Base-by-base conservation (phyloP, 2,888 invertebrate genomes). In the Ametastegia equiseti region DNA sequence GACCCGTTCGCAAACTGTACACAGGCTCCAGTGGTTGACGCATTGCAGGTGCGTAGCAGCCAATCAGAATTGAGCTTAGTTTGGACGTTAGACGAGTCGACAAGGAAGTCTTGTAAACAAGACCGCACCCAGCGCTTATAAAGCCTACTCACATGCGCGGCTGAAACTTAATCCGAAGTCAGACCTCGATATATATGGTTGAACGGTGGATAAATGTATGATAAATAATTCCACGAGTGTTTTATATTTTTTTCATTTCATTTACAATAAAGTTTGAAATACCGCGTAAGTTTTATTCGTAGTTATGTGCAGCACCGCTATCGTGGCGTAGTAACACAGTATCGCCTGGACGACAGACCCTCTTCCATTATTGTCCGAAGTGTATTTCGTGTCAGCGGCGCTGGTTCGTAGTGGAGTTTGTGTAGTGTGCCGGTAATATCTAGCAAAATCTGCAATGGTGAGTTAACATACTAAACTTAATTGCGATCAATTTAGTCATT, bases 1-100 rank as follows among this genome's bases (percentile, higher is more conserved):
- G 75, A 81, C 65, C 81, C 75, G 75, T 65, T 77, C 81, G 81
- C 75, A 77, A 81, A 77, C 79, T 80, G 79, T 81, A 81, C 81
- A 81, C 77, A 78, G 89, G 87, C 88, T 86, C 85, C 60, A 69
- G 78, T 67, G 81, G 80, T 86, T 87, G 88, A 86, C 88, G 88
- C 88, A 88, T 88, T 88, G 88, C 88, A 87, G 88, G 87, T 88
- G 86, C 85, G 85, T 85, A 83, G 84, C 86, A 86, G 94, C 96
- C 96, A 96, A 96, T 96, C 94, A 94, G 93, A 94, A 94, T 93
- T 94, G 94, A 89, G 91, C 90, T 92, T 90, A 91, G 91, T 91
- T 90, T 89, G 91, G 90, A 91, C 91, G 78, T 78, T 78, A 78
- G 78, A 93, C 87, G 88, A 88, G 90, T 89, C 93, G 92, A 87